Base-by-base conservation (phyloP, 2,888 invertebrate genomes). In the Lochmaea crataegi region DNA sequence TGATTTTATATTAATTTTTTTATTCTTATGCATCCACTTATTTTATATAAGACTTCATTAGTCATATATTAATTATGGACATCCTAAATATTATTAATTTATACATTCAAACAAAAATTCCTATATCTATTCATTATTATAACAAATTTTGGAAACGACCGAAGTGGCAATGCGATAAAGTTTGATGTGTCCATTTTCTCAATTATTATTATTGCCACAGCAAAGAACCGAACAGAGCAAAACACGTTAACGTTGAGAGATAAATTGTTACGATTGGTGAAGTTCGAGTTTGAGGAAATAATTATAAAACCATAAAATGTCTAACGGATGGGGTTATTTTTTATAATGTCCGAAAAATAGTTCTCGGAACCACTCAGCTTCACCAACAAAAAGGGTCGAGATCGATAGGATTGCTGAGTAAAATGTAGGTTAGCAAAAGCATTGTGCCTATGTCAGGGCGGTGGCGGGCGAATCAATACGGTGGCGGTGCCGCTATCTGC, bases 391-490 rank as follows among this genome's bases (percentile, higher is more conserved):
- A 73, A 75, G 75, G 76, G 75, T 67, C 71, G 76, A 80, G 80
- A 81, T 81, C 82, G 83, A 83, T 83, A 83, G 80, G 74, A 74
- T 76, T 72, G 73, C 74, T 76, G 74, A 67, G 75, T 75, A 77
- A 85, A 85, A 85, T 87, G 85, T 87, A 85, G 86, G 87, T 84
- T 84, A 85, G 84, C 84, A 80, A 80, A 83, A 83, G 85, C 83
- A 85, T 75, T 81, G 80, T 76, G 79, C 80, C 82, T 78, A 79
- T 81, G 82, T 83, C 81, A 77, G 80, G 81, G 81, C 80, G 70
- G 70, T 64, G 81, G 79, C 77, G 76, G 79, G 80, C 69, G 77
- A 83, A 78, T 80, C 79, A 78, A 82, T 82, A 76, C 77, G 74
- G 72, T 71, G 70, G 58, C 79, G 78, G 73, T 77, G 78, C 74